Base-by-base conservation (phyloP, 2,888 invertebrate species). In the Synanthedon andrenaeformis region DNA sequence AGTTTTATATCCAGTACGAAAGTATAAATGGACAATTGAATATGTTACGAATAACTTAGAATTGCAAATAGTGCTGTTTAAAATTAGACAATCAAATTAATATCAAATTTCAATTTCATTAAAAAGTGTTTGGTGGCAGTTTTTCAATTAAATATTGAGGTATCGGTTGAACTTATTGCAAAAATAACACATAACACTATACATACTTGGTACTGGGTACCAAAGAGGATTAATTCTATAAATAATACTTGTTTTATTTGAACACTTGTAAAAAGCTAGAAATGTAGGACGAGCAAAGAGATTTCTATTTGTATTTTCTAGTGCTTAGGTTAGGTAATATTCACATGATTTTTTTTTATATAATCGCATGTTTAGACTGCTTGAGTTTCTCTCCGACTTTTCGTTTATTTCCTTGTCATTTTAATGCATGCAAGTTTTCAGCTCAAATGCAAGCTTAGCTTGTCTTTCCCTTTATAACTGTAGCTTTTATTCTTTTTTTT, bases 151-250 rank as follows among this genome's bases (percentile, higher is more conserved):
- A 45, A 14, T 45, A 45, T 45, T 13, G 45, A 45, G 45, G n/a
- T 45, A 13, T 45, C 14, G 35, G 13, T 45, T 5, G 14, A 45
- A 45, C n/a, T n/a, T 45, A n/a, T 14, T 45, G n/a, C 45, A 45
- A n/a, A n/a, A 13, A 45, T 45, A 45, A 45, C 14, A 45, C n/a
- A 35, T 45, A 45, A 45, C 45, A 14, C 45, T n/a, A 45, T 45
- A 10, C 60, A 70, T 63, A 72, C 23, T 23, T 71, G 81, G 80
- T 82, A 80, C 64, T 76, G 77, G 81, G 79, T 72, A 35, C 35
- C 35, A 35, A 35, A 35, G 8, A 35, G 13, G n/a, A 11, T 13
- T 45, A 45, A 45, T 45, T 4, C 13, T 13, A 45, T 45, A 13
- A 14, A 45, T 13, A 45, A 14, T 45, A 35, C 13, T 11, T 45